Percentiles rank a stretch among this genome's conserved stretches.
phyloP scores from a whole-genome alignment of 2,888 invertebrate genomes.

The Alentia gelatinosa region DNA sequence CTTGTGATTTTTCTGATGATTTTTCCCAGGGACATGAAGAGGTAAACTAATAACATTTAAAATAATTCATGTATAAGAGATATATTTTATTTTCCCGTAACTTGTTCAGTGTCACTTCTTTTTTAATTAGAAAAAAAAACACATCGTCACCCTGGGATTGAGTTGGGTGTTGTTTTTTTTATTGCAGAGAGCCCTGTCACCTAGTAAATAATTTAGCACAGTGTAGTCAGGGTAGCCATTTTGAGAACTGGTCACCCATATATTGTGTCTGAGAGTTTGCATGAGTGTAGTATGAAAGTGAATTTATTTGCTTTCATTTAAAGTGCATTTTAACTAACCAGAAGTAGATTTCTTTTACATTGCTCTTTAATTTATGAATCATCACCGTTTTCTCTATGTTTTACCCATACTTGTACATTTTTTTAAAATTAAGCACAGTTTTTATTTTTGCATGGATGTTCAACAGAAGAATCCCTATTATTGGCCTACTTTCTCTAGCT shows the following conservation, averaged over 20 bases:
- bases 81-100: not conserved
- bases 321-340: not conserved
- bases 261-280: not conserved
- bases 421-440: not conserved
- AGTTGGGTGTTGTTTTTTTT: not conserved
- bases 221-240: not conserved
- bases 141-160: not conserved
- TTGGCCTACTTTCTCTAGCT: too few relatives aligned
- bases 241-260: too few relatives aligned
- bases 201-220: not conserved
- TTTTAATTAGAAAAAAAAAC: not conserved
- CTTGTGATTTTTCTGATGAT: slow-evolving; percentile 6
- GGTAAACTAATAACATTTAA: slow-evolving; percentile 4
- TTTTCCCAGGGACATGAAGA: slow-evolving; percentile 23
- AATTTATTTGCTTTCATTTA: not conserved
- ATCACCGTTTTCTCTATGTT: not conserved
- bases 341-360: not conserved
- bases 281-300: not conserved
- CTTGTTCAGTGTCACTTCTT: not conserved
- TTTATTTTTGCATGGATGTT: not conserved
- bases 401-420: not conserved
- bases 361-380: not conserved
- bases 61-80: not conserved
- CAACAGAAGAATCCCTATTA: too few relatives aligned
- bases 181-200: not conserved